Evolutionary conservation across 1,140 invertebrate genomes (phyloP).

Genomic region (Drosophila nigrodunni): DNA sequence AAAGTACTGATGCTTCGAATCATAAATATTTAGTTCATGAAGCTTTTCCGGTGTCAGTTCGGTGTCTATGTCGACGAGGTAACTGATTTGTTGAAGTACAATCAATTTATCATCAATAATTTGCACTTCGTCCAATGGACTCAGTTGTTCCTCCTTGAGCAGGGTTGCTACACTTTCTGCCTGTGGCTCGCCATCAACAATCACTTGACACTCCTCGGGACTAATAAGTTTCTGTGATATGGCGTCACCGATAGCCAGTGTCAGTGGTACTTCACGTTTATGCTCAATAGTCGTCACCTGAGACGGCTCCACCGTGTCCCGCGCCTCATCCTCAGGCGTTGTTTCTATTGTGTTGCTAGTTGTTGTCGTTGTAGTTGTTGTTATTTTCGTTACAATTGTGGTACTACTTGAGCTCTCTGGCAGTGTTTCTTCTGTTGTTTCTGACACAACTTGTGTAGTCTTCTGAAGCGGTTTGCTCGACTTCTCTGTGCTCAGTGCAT

Average conservation of each 20-base stretch:
- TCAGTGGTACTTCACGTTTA: constrained; percentile 67
- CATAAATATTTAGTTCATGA: constrained; percentile 90
- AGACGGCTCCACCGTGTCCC: constrained; percentile 50
- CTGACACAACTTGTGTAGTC: constrained; percentile 35
- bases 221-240: constrained; percentile 90
- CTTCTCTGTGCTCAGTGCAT: constrained; percentile 89
- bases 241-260: constrained; percentile 88
- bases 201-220: constrained; percentile 89
- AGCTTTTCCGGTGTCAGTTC: constrained; percentile 88
- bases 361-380: constrained; percentile 64
- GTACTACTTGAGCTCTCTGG: constrained; percentile 48
- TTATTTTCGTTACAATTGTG: constrained; percentile 60
- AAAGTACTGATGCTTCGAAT: constrained; percentile 90
- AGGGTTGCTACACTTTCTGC: constrained; percentile 87
- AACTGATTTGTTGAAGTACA: constrained; percentile 65
- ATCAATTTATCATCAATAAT: constrained; percentile 86
- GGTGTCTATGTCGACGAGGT: constrained; percentile 76
- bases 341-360: constrained; percentile 39
- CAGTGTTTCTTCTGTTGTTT: constrained; percentile 33
- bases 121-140: constrained; percentile 88
- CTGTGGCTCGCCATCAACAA: constrained; percentile 86
- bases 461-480: constrained; percentile 78
- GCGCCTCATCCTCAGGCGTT: constrained; percentile 55
- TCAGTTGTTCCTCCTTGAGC: constrained; percentile 88
- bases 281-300: constrained; percentile 38